phyloP scores from a whole-genome alignment of 2,888 invertebrate genomes.

The Luffia ferchaultella region DNA sequence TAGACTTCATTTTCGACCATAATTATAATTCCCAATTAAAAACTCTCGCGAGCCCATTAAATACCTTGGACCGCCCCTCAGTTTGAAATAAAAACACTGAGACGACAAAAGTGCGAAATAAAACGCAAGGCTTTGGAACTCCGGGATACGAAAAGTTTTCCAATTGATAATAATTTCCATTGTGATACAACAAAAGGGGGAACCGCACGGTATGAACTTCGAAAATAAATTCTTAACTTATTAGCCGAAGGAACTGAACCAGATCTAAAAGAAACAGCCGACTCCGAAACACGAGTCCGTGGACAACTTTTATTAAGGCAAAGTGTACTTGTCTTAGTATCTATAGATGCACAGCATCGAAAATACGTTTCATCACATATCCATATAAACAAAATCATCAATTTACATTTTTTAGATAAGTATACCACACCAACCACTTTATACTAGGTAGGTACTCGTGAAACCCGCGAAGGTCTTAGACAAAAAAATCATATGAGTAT shows the following conservation, averaged over 20 bases:
- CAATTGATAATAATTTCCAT: slow-evolving; percentile 62
- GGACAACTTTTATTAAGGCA: neutral
- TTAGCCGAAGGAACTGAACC: slow-evolving; percentile 46
- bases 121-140: slow-evolving; percentile 47
- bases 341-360: no score
- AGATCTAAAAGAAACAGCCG: slow-evolving; percentile 54
- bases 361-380: no score
- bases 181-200: slow-evolving; percentile 56
- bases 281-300: slow-evolving; percentile 37
- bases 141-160: slow-evolving; percentile 52
- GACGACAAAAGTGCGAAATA: slow-evolving; percentile 37
- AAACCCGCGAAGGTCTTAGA: no score
- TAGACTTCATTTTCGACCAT: no score
- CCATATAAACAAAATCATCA: no score
- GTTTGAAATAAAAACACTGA: neutral
- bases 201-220: slow-evolving; percentile 56
- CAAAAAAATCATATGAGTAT: no score
- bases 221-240: slow-evolving; percentile 62
- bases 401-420: no score
- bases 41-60: no score
- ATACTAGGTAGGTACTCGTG: no score
- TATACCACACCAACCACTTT: no score
- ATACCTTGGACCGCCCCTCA: neutral
- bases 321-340: no score
- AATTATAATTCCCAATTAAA: no score